Conservation (phyloP, 2,113 vertebrate species). For the Chloebia gouldiae region DNA sequence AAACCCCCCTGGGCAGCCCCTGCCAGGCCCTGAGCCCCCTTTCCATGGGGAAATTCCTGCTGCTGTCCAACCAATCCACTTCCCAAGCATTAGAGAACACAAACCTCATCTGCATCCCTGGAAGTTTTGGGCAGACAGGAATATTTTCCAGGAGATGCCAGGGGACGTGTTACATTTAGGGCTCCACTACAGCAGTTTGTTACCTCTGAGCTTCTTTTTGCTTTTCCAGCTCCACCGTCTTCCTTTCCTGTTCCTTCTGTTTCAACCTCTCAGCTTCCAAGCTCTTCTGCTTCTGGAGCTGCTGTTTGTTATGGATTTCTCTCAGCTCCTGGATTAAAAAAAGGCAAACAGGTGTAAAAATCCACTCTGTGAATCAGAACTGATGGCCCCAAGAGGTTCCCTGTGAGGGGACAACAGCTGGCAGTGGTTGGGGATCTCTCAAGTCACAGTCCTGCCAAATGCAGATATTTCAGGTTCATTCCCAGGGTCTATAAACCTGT, state of each 20-base stretch:
- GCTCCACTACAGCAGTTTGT: not conserved
- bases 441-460: not conserved
- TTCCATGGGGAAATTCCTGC: not conserved
- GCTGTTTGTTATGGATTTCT: slow-evolving; percentile 93
- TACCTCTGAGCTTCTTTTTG: slow-evolving; percentile 81
- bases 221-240: slow-evolving; percentile 75
- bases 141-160: not conserved
- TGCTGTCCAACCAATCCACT: not conserved
- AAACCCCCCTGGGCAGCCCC: not conserved
- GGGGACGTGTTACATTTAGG: not conserved
- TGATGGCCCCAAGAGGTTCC: not conserved
- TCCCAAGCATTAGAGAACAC: not conserved
- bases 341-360: not conserved
- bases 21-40: not conserved
- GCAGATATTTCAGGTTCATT: not conserved
- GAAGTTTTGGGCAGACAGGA: not conserved
- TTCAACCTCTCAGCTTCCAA: slow-evolving; percentile 76
- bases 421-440: not conserved
- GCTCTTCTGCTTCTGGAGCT: slow-evolving; percentile 88
- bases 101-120: not conserved
- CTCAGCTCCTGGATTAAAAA: slow-evolving; percentile 85
- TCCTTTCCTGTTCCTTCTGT: slow-evolving; percentile 79
- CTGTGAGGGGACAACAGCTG: not conserved
- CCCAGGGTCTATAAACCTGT: not conserved
- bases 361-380: not conserved